These are phyloP conservation scores for Gobiocypris rarus DNA, from an alignment of 2,113 vertebrate genomes.

Conservation along the genomic window DNA sequence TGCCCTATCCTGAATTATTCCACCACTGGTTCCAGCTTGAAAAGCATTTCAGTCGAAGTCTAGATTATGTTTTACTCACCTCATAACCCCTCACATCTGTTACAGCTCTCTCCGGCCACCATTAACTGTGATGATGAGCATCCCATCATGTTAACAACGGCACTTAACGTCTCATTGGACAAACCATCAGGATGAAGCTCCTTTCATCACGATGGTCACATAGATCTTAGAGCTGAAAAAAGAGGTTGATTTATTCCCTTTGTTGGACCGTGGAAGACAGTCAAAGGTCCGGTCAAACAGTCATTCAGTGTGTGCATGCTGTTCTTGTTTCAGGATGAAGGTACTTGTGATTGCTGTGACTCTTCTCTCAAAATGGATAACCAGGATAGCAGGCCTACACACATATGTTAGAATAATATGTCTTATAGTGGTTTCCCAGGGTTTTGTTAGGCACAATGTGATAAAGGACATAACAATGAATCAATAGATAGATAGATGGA, in stretches of 20 bases:
- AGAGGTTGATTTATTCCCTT: slow-evolving; percentile 7
- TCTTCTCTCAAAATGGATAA: neutral
- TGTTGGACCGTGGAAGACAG: neutral
- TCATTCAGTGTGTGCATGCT: neutral
- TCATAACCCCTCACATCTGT: neutral
- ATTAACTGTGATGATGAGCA: neutral
- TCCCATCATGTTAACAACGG: neutral
- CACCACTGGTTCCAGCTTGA: neutral
- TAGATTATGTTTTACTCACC: slow-evolving; percentile 14
- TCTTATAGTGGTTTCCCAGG: neutral
- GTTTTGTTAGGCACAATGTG: no score
- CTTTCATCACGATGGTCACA: neutral
- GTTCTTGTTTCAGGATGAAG: neutral
- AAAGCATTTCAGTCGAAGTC: neutral
- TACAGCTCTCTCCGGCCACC: neutral
- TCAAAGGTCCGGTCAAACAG: slow-evolving; percentile 10
- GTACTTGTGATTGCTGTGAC: neutral
- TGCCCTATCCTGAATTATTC: neutral
- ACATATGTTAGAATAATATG: neutral
- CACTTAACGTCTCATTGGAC: slow-evolving; percentile 16
- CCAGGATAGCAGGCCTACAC: no score
- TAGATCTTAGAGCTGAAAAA: neutral
- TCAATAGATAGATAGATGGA: no score
- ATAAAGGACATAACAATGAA: no score
- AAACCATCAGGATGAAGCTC: neutral